A percentile compares a stretch with the other conserved stretches of the same genome.
Evolutionary conservation across 2,797 vertebrate genomes (phyloP).

Genomic region (Lates japonicus): DNA sequence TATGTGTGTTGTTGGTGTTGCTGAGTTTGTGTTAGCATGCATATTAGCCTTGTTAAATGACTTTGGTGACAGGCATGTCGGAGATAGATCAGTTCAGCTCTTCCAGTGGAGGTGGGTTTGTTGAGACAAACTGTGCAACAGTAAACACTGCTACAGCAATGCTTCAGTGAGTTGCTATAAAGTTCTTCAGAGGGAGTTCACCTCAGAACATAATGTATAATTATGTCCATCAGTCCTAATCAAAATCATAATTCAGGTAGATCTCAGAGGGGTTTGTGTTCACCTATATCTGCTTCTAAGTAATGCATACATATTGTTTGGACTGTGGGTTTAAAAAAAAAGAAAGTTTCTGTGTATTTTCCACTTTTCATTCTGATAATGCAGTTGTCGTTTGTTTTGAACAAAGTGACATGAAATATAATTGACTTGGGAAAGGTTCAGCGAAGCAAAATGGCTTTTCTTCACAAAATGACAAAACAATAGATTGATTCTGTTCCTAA

Average conservation of each 20-base stretch:
- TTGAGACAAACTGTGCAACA: slow-evolving; percentile 17
- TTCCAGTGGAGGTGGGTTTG: slow-evolving; percentile 13
- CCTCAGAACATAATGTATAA: slow-evolving; percentile 15
- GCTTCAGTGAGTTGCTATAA: slow-evolving; percentile 10
- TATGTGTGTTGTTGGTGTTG: slow-evolving; percentile 24
- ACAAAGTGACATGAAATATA: slow-evolving; percentile 19
- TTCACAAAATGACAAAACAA: slow-evolving; percentile 6
- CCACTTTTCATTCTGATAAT: slow-evolving; percentile 3
- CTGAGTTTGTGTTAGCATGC: slow-evolving; percentile 22
- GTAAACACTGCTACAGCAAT: slow-evolving; percentile 16
- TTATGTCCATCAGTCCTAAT: slow-evolving; percentile 33
- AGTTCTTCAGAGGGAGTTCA: slow-evolving; percentile 20
- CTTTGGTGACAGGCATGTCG: slow-evolving; percentile 47
- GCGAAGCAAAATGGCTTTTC: slow-evolving; percentile 6
- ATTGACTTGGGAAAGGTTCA: neutral
- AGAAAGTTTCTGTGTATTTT: neutral
- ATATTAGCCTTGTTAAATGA: slow-evolving; percentile 31
- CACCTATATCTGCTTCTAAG: slow-evolving; percentile 15
- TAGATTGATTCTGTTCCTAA: slow-evolving; percentile 13
- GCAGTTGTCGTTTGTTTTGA: slow-evolving; percentile 33
- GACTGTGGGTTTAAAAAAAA: neutral
- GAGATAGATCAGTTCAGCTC: slow-evolving; percentile 26
- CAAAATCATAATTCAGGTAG: slow-evolving; percentile 41
- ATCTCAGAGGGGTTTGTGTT: slow-evolving; percentile 27
- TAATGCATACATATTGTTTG: slow-evolving; percentile 17